Evolutionary conservation across 2,113 vertebrate species (phyloP).

Genomic region (Callospermophilus lateralis): DNA sequence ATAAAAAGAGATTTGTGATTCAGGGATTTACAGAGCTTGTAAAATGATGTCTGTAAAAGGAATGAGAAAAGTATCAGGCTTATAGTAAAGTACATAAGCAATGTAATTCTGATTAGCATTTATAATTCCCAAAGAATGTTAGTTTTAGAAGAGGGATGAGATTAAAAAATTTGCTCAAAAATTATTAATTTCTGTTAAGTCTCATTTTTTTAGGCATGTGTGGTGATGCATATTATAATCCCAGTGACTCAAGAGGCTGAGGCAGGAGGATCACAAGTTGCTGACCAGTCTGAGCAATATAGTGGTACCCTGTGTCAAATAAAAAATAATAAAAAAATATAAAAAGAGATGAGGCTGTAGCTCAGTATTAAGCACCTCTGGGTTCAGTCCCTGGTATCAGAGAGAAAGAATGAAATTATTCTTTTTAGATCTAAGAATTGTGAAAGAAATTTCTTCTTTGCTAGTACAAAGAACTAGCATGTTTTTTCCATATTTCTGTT

Average conservation of each 20-base stretch:
- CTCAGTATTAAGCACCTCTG: too few relatives aligned
- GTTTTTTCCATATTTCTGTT: background rate
- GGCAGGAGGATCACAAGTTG: too few relatives aligned
- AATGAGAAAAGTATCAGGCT: background rate
- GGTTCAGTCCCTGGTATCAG: too few relatives aligned
- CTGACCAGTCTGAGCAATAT: too few relatives aligned
- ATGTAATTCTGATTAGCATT: background rate
- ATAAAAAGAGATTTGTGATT: background rate
- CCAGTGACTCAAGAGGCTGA: too few relatives aligned
- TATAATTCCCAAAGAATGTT: background rate
- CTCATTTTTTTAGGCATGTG: background rate
- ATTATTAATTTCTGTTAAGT: background rate
- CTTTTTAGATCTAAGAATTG: background rate
- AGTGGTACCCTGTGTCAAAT: too few relatives aligned
- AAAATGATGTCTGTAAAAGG: background rate
- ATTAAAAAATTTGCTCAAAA: background rate
- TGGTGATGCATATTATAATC: too few relatives aligned
- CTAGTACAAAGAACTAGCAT: background rate
- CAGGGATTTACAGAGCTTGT: background rate
- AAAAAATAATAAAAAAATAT: too few relatives aligned
- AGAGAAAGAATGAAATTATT: too few relatives aligned
- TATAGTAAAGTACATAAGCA: background rate
- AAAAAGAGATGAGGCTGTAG: too few relatives aligned
- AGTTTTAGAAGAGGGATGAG: background rate
- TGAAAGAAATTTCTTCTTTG: background rate